These are phyloP conservation scores for Dendrocincla fuliginosa DNA, from an alignment of 2,797 vertebrate species.

Conservation along the genomic window DNA sequence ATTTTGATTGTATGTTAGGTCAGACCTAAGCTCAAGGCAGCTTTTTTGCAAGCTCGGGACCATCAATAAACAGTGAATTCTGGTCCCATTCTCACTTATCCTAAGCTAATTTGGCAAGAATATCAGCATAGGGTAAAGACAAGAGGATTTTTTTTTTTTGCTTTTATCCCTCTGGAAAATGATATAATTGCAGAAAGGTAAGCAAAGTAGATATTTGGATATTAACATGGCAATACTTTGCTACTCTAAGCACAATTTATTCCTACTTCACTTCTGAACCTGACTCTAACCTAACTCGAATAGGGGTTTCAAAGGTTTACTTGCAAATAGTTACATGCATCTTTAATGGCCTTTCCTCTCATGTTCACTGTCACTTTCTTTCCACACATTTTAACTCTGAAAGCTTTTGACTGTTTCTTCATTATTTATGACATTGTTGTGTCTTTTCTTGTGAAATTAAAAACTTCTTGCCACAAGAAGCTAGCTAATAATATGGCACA, in stretches of 20 bases:
- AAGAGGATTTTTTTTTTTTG: background rate
- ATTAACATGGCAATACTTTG: background rate
- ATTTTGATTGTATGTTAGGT: background rate
- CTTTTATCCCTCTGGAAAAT: background rate
- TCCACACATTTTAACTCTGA: conserved; percentile 66
- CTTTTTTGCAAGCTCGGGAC: background rate
- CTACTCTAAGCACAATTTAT: conserved; percentile 1
- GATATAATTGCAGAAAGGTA: background rate
- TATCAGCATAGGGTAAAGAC: background rate
- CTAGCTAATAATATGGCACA: conserved; percentile 57
- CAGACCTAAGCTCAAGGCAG: background rate
- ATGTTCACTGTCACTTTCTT: conserved; percentile 60
- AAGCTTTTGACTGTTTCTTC: conserved; percentile 70
- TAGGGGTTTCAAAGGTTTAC: conserved; percentile 54
- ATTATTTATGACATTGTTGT: conserved; percentile 73
- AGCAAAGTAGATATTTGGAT: background rate
- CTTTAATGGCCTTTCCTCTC: conserved; percentile 58
- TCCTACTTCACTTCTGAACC: background rate
- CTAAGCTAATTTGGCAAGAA: background rate
- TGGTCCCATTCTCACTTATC: background rate
- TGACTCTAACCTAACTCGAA: background rate
- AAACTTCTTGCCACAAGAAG: conserved; percentile 59
- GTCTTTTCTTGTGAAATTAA: conserved; percentile 72
- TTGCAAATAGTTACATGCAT: conserved; percentile 64
- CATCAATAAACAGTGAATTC: background rate